Base-by-base conservation (phyloP, 1,140 invertebrate species). In the Cephus cinctus region DNA sequence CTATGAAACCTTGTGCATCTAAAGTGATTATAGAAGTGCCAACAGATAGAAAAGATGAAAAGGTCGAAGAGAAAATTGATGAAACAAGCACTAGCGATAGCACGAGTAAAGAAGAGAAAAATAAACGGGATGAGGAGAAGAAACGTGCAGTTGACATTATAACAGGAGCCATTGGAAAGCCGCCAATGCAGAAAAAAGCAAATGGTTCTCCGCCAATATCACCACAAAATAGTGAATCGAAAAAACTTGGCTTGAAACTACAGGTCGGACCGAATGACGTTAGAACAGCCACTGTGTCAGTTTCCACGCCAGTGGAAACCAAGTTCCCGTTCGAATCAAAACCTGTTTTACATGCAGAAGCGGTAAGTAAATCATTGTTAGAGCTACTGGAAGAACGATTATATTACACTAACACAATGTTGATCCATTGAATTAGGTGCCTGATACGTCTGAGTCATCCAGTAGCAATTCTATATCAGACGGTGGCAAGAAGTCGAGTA, bases 401-500 rank as follows among this genome's bases (percentile, higher is more conserved):
- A 27, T 27, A 27, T 8, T n/a, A n/a, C 6, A 8, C n/a, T 6
- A n/a, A 27, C 25, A n/a, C n/a, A n/a, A 6, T 27, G 25, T n/a
- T 8, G n/a, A 27, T 27, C 25, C 25, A 8, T 27, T 27, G 6
- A 8, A 8, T n/a, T n/a, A 68, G 61, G 56, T 65, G 4, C 50
- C 60, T 4, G 41, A 50, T 12, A 47, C 49, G 4, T 43, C 39
- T 30, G 49, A 35, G 25, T 54, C 51, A 8, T 41, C 47, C 16
- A 59, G 51, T 47, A 8, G 61, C 2, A 41, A 35, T 31, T 46
- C 50, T 8, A 34, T 42, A 6, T 8, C 60, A 25, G 65, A 69
- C 0, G 68, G 74, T 25, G 61, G 67, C 50, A 73, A 69, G 11
- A 63, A 79, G 32, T 77, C 77, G 2, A 78, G 78, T 15, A 83